Conservation (phyloP, 2,797 vertebrate species). For the Leptoclinus maculatus region DNA sequence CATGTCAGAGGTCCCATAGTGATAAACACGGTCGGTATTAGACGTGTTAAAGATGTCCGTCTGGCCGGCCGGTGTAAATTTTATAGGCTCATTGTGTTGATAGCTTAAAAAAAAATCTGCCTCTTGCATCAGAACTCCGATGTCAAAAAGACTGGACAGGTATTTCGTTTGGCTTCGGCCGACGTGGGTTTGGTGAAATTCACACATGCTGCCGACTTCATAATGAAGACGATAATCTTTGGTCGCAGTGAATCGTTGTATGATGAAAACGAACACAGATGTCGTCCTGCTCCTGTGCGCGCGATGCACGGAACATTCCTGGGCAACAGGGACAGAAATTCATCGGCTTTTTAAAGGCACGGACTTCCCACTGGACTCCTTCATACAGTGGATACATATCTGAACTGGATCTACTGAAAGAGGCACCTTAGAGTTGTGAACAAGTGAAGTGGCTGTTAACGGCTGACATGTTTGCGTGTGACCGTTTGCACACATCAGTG, state of each 20-base stretch:
- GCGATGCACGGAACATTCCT: slow-evolving; percentile 65
- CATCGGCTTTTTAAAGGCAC: slow-evolving; percentile 52
- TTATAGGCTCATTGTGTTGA: slow-evolving; percentile 52
- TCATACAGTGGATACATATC: slow-evolving; percentile 63
- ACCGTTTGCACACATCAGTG: not conserved
- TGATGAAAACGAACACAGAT: slow-evolving; percentile 53
- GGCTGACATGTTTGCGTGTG: not conserved
- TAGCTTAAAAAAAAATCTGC: slow-evolving; percentile 48
- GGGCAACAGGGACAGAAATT: slow-evolving; percentile 68
- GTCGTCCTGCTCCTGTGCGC: slow-evolving; percentile 66
- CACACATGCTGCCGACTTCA: slow-evolving; percentile 42
- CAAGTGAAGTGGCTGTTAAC: slow-evolving; percentile 32
- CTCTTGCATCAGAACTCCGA: slow-evolving; percentile 41
- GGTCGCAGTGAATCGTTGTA: slow-evolving; percentile 48
- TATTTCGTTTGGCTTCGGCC: slow-evolving; percentile 50
- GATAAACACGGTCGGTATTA: slow-evolving; percentile 68
- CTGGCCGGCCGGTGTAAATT: slow-evolving; percentile 35
- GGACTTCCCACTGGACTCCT: slow-evolving; percentile 49
- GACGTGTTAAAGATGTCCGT: slow-evolving; percentile 64
- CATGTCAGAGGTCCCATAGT: slow-evolving; percentile 65
- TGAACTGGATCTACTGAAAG: slow-evolving; percentile 63
- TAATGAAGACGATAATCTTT: slow-evolving; percentile 54
- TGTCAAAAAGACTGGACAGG: slow-evolving; percentile 53
- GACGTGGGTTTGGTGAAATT: slow-evolving; percentile 39
- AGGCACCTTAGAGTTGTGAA: slow-evolving; percentile 42